Evolutionary conservation across 2,888 invertebrate species (phyloP), one percentile per base, ranked within the genome.

Genomic region (Caenorhabditis panamensis): DNA sequence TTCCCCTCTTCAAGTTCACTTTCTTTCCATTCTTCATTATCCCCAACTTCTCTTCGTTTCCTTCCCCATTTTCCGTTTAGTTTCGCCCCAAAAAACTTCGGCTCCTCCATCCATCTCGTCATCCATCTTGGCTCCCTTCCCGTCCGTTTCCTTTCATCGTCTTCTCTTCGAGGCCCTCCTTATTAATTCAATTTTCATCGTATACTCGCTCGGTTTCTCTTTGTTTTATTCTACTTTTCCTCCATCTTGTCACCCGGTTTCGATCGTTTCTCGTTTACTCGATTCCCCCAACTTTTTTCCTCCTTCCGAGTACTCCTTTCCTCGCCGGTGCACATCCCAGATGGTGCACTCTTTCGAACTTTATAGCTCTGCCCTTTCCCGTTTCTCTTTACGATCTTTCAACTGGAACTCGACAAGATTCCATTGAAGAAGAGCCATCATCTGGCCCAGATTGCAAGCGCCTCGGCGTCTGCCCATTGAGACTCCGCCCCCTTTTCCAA

Each of bases 181-280:
- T 71, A 71, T 71, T 71, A 71, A 71, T 71, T 62, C 71, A 71
- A 71, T 71, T 71, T 71, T 63, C 36, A 36, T 62, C 49, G 51
- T 71, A 62, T 71, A 62, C 56, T 44, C 20, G 20, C 47, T 67
- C 56, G 41, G 9, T 28, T 53, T 56, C 20, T 63, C 58, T 64
- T 58, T 61, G 61, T 69, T 56, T 56, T 56, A 56, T 56, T 66
- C 51, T 20, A 53, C 31, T 37, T 53, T 51, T 44, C 71, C 69
- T 20, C 11, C 59, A 6, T 20, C 13, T 16, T 11, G 54, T 28
- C 26, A 2, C 54, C 54, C 63, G 47, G 54, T 24, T 63, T 58
- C 54, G 6, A 24, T 18, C 28, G 11, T 47, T 31, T 44, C 49
- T 47, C 20, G n/a, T 66, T 22, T 20, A 41, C 44, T 54, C n/a